Evolutionary conservation across 2,113 vertebrate species (phyloP).

Genomic region (Tachycineta bicolor): DNA sequence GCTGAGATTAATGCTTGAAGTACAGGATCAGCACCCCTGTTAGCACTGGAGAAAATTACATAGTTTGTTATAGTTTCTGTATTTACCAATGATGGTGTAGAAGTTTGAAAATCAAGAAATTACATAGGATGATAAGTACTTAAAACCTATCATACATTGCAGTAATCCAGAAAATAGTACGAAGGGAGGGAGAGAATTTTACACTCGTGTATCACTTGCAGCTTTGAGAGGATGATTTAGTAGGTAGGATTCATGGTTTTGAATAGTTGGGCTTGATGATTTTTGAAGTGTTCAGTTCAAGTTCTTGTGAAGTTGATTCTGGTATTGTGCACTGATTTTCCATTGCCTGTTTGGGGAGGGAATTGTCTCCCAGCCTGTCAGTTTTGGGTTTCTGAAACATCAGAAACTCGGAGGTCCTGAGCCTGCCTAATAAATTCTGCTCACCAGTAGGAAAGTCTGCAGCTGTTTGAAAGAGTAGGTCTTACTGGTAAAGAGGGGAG

Average conservation of each 20-base stretch:
- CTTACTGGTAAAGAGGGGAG: neutral
- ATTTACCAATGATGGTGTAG: neutral
- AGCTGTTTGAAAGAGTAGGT: neutral
- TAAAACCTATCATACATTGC: neutral
- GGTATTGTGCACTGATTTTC: neutral
- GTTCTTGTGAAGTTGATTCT: neutral
- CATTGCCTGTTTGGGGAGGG: neutral
- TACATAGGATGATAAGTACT: neutral
- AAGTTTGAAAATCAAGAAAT: neutral
- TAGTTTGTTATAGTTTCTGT: neutral
- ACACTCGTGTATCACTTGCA: neutral
- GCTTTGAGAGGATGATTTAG: neutral
- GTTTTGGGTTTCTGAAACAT: neutral
- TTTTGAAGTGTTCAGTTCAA: neutral
- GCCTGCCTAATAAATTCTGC: neutral
- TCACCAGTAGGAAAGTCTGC: neutral
- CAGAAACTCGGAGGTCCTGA: neutral
- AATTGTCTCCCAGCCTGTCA: neutral
- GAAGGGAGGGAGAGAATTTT: neutral
- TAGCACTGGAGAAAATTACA: neutral
- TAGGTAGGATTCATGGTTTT: neutral
- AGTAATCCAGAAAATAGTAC: neutral
- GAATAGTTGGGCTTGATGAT: neutral
- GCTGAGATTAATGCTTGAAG: neutral
- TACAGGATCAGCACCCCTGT: neutral